Evolutionary conservation across 1,140 invertebrate species (phyloP).

Genomic region (Hermetia illucens): DNA sequence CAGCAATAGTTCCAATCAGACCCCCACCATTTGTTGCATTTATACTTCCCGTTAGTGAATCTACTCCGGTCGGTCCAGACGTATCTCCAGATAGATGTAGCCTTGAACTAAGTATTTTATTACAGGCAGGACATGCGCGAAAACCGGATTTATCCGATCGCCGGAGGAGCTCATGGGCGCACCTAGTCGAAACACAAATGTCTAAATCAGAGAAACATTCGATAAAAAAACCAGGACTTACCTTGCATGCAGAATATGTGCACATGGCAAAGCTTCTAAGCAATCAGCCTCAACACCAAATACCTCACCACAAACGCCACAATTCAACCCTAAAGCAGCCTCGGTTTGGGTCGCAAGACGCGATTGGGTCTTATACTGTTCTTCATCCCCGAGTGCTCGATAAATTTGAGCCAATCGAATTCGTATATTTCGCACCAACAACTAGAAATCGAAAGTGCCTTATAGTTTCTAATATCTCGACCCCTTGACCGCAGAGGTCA

Average conservation of each 20-base stretch:
- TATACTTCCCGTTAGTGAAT: slow-evolving; percentile 7
- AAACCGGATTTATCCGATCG: slow-evolving; percentile 41
- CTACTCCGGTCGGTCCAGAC: slow-evolving; percentile 1
- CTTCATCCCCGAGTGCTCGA: slow-evolving; percentile 61
- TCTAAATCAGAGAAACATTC: slow-evolving; percentile 2
- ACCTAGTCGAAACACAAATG: slow-evolving; percentile 34
- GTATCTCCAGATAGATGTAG: slow-evolving; percentile 23
- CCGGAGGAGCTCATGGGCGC: slow-evolving; percentile 52
- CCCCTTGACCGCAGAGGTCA: not conserved
- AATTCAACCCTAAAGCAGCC: slow-evolving; percentile 57
- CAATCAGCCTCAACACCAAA: slow-evolving; percentile 58
- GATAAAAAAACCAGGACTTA: slow-evolving; percentile 22
- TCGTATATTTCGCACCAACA: slow-evolving; percentile 60
- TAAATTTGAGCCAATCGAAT: slow-evolving; percentile 62
- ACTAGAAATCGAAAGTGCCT: slow-evolving; percentile 33
- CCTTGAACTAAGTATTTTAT: slow-evolving; percentile 44
- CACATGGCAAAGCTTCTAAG: slow-evolving; percentile 65
- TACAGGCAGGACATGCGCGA: slow-evolving; percentile 44
- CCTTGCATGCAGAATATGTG: slow-evolving; percentile 73
- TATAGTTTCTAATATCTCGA: not conserved
- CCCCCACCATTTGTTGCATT: not conserved
- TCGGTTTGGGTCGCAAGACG: slow-evolving; percentile 52
- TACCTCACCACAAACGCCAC: slow-evolving; percentile 58
- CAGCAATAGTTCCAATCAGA: not conserved
- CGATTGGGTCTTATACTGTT: slow-evolving; percentile 57